Conservation (phyloP, 2,888 invertebrate species). For the Morpho achilles region DNA sequence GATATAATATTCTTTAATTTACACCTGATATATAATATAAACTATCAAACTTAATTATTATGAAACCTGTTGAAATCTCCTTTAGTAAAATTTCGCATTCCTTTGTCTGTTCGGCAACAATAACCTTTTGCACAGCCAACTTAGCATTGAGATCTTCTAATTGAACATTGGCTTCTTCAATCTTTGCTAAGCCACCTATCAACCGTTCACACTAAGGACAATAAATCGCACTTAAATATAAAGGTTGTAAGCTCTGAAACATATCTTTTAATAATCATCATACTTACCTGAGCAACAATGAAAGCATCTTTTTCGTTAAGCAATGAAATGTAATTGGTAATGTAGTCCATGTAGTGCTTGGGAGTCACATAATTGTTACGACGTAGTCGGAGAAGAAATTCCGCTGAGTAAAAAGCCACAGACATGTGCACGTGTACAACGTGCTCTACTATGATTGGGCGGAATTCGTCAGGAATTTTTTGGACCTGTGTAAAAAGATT, state of each 20-base stretch:
- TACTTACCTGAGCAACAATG: conserved; percentile 72
- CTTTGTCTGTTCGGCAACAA: conserved; percentile 88
- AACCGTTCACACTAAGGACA: conserved; percentile 81
- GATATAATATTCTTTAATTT: background rate
- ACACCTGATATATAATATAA: background rate
- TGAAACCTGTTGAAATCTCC: conserved; percentile 83
- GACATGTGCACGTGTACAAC: conserved; percentile 92
- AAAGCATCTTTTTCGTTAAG: conserved; percentile 84
- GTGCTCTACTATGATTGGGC: conserved; percentile 87
- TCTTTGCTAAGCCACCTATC: conserved; percentile 86
- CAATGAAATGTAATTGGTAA: conserved; percentile 87
- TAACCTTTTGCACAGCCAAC: conserved; percentile 89
- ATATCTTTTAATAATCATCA: too few species aligned
- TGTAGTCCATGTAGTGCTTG: conserved; percentile 93
- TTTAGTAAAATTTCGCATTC: conserved; percentile 88
- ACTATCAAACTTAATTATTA: background rate
- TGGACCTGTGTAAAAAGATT: conserved; percentile 66
- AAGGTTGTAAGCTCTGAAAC: too few species aligned
- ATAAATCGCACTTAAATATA: too few species aligned
- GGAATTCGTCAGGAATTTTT: conserved; percentile 83
- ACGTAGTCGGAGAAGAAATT: conserved; percentile 86
- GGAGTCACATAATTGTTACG: conserved; percentile 94
- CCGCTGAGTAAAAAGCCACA: conserved; percentile 84
- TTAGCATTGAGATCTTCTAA: conserved; percentile 88
- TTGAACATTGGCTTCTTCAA: conserved; percentile 91